phyloP scores from a whole-genome alignment of 2,888 invertebrate genomes.

The Ormyrus nitidulus region DNA sequence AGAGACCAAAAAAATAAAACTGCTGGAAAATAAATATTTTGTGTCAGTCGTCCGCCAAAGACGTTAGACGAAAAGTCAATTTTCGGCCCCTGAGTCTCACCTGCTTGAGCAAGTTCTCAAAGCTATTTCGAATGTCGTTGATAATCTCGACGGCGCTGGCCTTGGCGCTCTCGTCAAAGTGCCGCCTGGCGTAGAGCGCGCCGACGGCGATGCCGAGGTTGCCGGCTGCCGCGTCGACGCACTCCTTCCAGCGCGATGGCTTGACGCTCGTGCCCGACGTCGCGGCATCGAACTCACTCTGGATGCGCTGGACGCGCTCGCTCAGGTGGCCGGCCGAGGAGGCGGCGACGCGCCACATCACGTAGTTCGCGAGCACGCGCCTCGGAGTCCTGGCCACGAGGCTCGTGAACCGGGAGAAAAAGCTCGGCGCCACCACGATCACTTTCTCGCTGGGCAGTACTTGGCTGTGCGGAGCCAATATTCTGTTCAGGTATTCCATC shows the following conservation, averaged over 20 bases:
- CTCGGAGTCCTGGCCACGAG: constrained; percentile 78
- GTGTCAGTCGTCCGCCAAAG: too few relatives aligned
- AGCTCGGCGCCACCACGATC: constrained; percentile 90
- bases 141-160: constrained; percentile 91
- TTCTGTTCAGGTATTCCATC: constrained; percentile 88
- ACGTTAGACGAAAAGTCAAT: too few relatives aligned
- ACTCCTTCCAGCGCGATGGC: constrained; percentile 94
- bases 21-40: too few relatives aligned
- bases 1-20: too few relatives aligned
- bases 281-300: constrained; percentile 76
- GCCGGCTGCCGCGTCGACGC: constrained; percentile 86
- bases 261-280: constrained; percentile 89
- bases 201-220: constrained; percentile 86
- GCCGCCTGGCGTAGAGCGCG: constrained; percentile 89
- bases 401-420: constrained; percentile 83
- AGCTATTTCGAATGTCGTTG: constrained; percentile 86
- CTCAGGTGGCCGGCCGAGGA: background rate
- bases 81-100: constrained; percentile 63
- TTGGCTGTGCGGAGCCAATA: constrained; percentile 82
- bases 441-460: constrained; percentile 84
- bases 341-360: constrained; percentile 83
- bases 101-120: constrained; percentile 85
- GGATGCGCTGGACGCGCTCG: background rate
- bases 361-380: constrained; percentile 89
- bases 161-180: constrained; percentile 90